phyloP scores from a whole-genome alignment of 2,797 vertebrate genomes.

The Hemibagrus guttatus region DNA sequence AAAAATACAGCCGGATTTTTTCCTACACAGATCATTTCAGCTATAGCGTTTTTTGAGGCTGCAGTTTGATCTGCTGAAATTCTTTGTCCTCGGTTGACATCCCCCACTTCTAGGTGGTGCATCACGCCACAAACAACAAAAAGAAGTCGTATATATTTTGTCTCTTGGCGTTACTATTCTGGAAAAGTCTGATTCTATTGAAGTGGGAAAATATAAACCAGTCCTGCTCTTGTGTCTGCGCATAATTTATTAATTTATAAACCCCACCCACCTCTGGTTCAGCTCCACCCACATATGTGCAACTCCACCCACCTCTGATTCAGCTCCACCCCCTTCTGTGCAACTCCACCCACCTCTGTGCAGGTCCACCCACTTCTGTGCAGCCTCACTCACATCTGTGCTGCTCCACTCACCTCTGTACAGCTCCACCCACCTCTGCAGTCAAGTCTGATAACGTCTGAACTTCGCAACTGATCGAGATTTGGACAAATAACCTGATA shows the following conservation, averaged over 20 bases:
- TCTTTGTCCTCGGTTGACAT: background rate
- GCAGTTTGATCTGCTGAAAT: background rate
- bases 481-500: background rate
- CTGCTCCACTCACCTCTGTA: no score
- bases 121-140: background rate
- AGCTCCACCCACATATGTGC: background rate
- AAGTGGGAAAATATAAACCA: background rate
- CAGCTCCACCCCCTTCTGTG: no score
- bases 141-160: background rate
- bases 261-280: background rate
- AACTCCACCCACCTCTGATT: no score
- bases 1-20: background rate
- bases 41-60: background rate
- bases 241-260: conserved; percentile 15
- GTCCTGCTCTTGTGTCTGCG: background rate
- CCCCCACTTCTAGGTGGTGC: background rate
- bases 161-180: background rate
- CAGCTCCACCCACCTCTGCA: no score
- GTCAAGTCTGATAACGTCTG: background rate
- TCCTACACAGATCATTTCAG: background rate
- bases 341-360: background rate
- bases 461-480: background rate
- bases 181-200: background rate
- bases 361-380: background rate
- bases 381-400: no score